These are phyloP conservation scores for Ivindomyrus marchei DNA, from an alignment of 2,113 vertebrate genomes.

Conservation along the genomic window DNA sequence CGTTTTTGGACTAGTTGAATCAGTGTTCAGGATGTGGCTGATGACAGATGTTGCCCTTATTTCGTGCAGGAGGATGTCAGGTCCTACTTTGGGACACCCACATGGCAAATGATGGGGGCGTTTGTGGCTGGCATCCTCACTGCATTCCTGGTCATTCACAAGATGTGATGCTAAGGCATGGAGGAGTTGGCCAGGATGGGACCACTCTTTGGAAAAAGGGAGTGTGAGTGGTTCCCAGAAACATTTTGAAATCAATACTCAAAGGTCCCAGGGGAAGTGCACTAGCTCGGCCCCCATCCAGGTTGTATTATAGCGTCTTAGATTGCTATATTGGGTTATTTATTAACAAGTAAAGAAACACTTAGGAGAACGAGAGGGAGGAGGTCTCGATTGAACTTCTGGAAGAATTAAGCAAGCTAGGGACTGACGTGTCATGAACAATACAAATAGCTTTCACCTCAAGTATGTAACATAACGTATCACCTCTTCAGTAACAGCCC, in stretches of 20 bases:
- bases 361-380: not conserved
- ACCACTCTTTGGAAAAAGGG: not conserved
- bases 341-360: constrained; percentile 15
- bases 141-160: constrained; percentile 73
- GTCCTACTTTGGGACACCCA: constrained; percentile 80
- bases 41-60: not conserved
- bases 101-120: constrained; percentile 78
- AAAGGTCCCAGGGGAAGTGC: not conserved
- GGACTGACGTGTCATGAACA: not conserved
- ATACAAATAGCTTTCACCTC: not conserved
- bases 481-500: not conserved
- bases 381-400: not conserved
- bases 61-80: constrained; percentile 71
- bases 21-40: no score
- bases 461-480: not conserved
- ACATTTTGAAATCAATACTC: not conserved
- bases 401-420: not conserved
- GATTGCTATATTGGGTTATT: not conserved
- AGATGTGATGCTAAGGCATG: constrained; percentile 53
- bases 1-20: not conserved
- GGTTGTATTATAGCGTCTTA: not conserved
- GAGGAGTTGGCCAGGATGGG: constrained; percentile 12
- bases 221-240: not conserved
- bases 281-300: not conserved
- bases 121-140: constrained; percentile 77